Conservation (phyloP, 1,140 invertebrate genomes). For the Cecropterus lyciades region DNA sequence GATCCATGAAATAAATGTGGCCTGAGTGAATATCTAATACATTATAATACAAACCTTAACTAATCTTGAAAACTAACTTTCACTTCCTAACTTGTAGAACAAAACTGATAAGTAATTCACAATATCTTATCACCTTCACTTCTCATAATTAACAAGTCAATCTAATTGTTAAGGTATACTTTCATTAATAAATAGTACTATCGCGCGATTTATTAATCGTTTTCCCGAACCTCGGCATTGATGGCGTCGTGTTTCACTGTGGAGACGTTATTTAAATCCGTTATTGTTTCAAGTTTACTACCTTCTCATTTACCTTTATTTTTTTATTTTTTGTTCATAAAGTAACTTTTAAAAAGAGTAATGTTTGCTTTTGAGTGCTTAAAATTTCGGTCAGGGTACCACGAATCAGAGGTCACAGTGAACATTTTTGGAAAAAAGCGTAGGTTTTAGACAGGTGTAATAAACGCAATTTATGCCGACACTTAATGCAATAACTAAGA, state of each 20-base stretch:
- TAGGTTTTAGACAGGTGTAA: slow-evolving; percentile 19
- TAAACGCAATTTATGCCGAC: slow-evolving; percentile 12
- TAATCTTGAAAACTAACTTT: background rate
- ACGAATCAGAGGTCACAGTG: slow-evolving; percentile 16
- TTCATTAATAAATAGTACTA: background rate
- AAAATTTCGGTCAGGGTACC: slow-evolving; percentile 26
- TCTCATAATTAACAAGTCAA: background rate
- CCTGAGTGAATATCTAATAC: no score
- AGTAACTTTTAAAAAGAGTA: slow-evolving; percentile 7
- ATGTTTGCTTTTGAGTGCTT: background rate
- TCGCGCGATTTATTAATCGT: slow-evolving; percentile 12
- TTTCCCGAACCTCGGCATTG: slow-evolving; percentile 3
- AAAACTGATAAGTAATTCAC: no score
- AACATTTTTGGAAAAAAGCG: slow-evolving; percentile 19
- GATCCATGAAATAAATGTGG: no score
- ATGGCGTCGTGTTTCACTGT: background rate
- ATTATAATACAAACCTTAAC: no score
- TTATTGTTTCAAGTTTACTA: slow-evolving; percentile 19
- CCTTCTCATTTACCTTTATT: slow-evolving; percentile 9
- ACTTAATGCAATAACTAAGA: slow-evolving; percentile 5
- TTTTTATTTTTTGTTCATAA: slow-evolving; percentile 12
- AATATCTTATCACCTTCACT: background rate
- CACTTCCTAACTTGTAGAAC: slow-evolving; percentile 14
- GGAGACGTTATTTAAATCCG: slow-evolving; percentile 5
- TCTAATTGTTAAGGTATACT: slow-evolving; percentile 9